Conservation (phyloP, 2,113 vertebrate species). For the Mustela lutreola region DNA sequence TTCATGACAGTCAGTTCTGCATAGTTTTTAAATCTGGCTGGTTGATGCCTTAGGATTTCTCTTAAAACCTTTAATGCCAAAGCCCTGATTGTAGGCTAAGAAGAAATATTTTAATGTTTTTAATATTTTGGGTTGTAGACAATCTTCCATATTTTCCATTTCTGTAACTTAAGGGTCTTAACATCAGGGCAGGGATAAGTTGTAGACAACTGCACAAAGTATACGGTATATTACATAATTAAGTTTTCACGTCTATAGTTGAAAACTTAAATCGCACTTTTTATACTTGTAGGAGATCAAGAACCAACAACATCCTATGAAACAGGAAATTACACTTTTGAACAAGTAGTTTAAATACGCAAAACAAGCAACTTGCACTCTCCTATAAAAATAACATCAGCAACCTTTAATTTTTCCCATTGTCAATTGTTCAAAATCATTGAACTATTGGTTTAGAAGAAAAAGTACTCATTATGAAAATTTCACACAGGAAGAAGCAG, state of each 20-base stretch:
- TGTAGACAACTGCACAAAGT: not conserved
- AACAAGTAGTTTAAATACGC: conserved; percentile 12
- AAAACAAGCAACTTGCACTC: not conserved
- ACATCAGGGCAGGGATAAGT: not conserved
- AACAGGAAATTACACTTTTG: conserved; percentile 28
- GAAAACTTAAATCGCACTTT: not conserved
- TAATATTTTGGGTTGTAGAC: conserved; percentile 36
- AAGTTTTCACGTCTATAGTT: not conserved
- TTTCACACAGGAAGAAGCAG: not conserved
- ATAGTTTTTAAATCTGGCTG: conserved; percentile 98
- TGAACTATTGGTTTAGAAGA: conserved; percentile 35
- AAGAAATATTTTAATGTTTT: conserved; percentile 74
- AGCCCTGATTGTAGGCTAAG: conserved; percentile 95
- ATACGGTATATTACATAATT: not conserved
- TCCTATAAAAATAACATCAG: not conserved
- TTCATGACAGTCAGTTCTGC: conserved; percentile 99
- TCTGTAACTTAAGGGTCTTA: conserved; percentile 31
- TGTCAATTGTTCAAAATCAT: not conserved
- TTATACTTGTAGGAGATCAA: conserved; percentile 12
- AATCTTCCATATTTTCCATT: conserved; percentile 28
- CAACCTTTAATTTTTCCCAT: not conserved
- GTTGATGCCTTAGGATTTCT: conserved; percentile 96
- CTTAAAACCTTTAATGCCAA: conserved; percentile 95
- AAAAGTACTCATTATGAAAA: conserved; percentile 28
- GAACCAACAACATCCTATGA: not conserved